Percentiles rank a stretch among this genome's conserved stretches.
Evolutionary conservation across 2,797 vertebrate genomes (phyloP).

Genomic region (Sternotherus odoratus): DNA sequence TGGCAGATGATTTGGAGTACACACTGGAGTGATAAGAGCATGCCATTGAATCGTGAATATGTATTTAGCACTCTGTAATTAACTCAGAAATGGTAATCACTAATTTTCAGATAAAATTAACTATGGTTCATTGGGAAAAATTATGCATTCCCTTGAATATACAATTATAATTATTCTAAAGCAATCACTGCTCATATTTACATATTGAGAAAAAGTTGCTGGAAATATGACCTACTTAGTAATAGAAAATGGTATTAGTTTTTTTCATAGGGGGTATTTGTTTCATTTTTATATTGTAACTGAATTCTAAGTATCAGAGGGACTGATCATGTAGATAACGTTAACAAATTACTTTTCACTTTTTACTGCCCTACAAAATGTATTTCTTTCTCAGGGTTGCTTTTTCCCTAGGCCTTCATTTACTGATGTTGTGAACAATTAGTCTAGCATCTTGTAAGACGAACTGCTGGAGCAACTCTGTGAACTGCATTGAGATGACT

Average conservation of each 20-base stretch:
- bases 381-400: background rate
- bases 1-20: background rate
- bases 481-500: background rate
- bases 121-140: conserved; percentile 62
- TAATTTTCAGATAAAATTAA: conserved; percentile 80
- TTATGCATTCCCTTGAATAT: conserved; percentile 64
- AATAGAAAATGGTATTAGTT: conserved; percentile 60
- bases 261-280: conserved; percentile 48
- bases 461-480: conserved; percentile 26
- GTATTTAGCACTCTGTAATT: conserved; percentile 69
- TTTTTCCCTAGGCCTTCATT: background rate
- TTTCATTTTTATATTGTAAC: conserved; percentile 43
- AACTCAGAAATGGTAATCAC: conserved; percentile 74
- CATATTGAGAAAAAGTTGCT: conserved; percentile 67
- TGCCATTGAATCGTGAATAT: conserved; percentile 62
- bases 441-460: conserved; percentile 26
- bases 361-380: conserved; percentile 18
- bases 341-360: conserved; percentile 1
- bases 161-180: conserved; percentile 80
- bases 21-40: conserved; percentile 39
- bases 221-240: conserved; percentile 69
- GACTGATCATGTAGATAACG: background rate
- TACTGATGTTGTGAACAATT: background rate
- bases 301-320: conserved; percentile 54
- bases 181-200: conserved; percentile 77